Percentiles rank a stretch among this genome's conserved stretches.
Evolutionary conservation across 2,888 invertebrate genomes (phyloP).

Genomic region (Chorisops tibialis): DNA sequence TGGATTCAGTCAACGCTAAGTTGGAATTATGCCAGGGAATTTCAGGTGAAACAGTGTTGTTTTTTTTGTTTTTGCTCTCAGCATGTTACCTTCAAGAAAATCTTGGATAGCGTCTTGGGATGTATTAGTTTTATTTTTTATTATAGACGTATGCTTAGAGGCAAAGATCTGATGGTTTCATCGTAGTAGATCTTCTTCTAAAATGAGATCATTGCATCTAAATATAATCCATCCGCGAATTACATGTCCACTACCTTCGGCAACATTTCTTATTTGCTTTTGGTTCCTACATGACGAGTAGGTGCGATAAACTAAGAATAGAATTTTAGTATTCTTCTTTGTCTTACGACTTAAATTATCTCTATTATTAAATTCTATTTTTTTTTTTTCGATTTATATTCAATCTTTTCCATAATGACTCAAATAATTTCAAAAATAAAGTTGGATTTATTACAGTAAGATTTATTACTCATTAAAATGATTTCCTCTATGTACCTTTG

Average conservation of each 20-base stretch:
- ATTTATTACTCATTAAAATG: too few relatives aligned
- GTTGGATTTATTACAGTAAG: too few relatives aligned
- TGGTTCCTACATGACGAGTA: neutral
- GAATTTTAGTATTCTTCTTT: neutral
- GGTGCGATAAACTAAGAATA: neutral
- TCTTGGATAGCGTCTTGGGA: too few relatives aligned
- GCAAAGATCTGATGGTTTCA: constrained; percentile 1
- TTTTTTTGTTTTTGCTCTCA: too few relatives aligned
- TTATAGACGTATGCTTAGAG: too few relatives aligned
- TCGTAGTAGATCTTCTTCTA: neutral
- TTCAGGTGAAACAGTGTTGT: constrained; percentile 13
- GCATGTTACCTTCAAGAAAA: too few relatives aligned
- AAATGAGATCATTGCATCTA: constrained; percentile 33
- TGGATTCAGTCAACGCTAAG: neutral
- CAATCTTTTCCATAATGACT: neutral
- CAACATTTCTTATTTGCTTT: neutral
- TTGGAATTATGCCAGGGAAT: constrained; percentile 14
- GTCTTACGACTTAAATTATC: neutral
- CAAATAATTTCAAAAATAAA: neutral
- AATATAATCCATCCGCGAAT: constrained; percentile 27
- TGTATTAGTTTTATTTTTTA: too few relatives aligned
- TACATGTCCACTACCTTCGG: constrained; percentile 18
- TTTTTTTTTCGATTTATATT: neutral
- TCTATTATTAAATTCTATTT: neutral
- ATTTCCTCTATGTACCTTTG: too few relatives aligned